Evolutionary conservation across 2,797 vertebrate species (phyloP).

Genomic region (Schizopygopsis pylzovi): DNA sequence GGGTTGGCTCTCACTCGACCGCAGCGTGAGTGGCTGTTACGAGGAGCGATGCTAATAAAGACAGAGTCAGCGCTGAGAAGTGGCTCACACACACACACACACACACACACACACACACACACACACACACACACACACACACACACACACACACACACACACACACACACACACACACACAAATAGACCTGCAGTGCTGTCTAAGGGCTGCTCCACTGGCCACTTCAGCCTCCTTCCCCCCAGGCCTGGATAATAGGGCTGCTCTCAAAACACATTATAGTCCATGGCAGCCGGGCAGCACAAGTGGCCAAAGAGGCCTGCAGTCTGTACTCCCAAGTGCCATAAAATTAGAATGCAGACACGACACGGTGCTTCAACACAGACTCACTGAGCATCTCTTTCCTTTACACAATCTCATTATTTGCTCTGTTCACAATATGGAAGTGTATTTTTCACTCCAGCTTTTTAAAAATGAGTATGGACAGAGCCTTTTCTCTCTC

Average conservation of each 20-base stretch:
- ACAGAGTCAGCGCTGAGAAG: slow-evolving; percentile 49
- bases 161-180: slow-evolving; percentile 3
- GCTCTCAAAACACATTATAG: slow-evolving; percentile 69
- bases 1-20: slow-evolving; percentile 54
- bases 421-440: slow-evolving; percentile 55
- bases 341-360: slow-evolving; percentile 66
- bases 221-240: slow-evolving; percentile 53
- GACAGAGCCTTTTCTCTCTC: slow-evolving; percentile 21
- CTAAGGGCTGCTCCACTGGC: slow-evolving; percentile 58
- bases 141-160: slow-evolving; percentile 26
- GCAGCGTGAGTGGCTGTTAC: slow-evolving; percentile 53
- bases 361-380: slow-evolving; percentile 52
- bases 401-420: slow-evolving; percentile 54
- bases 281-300: slow-evolving; percentile 59
- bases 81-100: not conserved
- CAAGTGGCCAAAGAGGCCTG: slow-evolving; percentile 60
- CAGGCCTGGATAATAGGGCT: slow-evolving; percentile 61
- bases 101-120: not conserved
- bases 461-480: slow-evolving; percentile 45
- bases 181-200: slow-evolving; percentile 48
- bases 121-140: slow-evolving; percentile 5
- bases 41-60: slow-evolving; percentile 62
- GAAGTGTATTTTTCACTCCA: slow-evolving; percentile 54
- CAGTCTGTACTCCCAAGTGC: slow-evolving; percentile 62
- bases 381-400: slow-evolving; percentile 47